These are phyloP conservation scores for Dryadula phaetusa DNA, from an alignment of 2,888 invertebrate genomes.

Conservation along the genomic window DNA sequence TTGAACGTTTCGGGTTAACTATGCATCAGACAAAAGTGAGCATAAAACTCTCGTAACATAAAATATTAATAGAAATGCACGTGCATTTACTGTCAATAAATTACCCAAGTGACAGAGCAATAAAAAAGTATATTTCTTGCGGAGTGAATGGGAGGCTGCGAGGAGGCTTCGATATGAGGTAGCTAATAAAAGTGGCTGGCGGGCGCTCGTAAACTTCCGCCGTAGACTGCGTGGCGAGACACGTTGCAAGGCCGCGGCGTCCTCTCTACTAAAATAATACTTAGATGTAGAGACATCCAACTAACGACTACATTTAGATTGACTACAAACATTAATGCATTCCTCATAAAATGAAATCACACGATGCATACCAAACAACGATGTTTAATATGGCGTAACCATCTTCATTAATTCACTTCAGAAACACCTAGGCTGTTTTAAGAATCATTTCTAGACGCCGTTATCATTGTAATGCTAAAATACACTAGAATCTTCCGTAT, in stretches of 20 bases:
- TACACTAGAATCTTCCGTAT: slow-evolving; percentile 50
- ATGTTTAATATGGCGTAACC: slow-evolving; percentile 34
- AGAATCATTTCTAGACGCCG: slow-evolving; percentile 44
- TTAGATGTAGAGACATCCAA: slow-evolving; percentile 29
- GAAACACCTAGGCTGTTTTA: slow-evolving; percentile 52
- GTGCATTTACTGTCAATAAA: slow-evolving; percentile 84
- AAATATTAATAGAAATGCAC: slow-evolving; percentile 85
- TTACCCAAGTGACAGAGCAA: slow-evolving; percentile 82
- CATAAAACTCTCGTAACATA: slow-evolving; percentile 78
- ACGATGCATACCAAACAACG: neutral
- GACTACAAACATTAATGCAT: neutral
- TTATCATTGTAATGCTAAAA: slow-evolving; percentile 56
- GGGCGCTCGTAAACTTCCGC: slow-evolving; percentile 76
- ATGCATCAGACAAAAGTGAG: slow-evolving; percentile 64
- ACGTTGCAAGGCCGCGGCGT: slow-evolving; percentile 58
- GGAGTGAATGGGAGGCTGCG: slow-evolving; percentile 82
- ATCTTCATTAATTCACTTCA: slow-evolving; percentile 52
- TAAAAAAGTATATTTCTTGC: slow-evolving; percentile 82
- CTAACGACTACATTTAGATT: neutral
- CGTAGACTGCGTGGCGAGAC: slow-evolving; percentile 83
- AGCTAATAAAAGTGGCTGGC: slow-evolving; percentile 83
- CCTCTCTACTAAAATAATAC: slow-evolving; percentile 54
- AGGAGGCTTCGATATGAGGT: slow-evolving; percentile 80
- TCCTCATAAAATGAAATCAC: slow-evolving; percentile 18
- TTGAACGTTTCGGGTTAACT: slow-evolving; percentile 65